phyloP scores from a whole-genome alignment of 92 coral and sea anemone genomes.

The Umimayanthus kanabou region DNA sequence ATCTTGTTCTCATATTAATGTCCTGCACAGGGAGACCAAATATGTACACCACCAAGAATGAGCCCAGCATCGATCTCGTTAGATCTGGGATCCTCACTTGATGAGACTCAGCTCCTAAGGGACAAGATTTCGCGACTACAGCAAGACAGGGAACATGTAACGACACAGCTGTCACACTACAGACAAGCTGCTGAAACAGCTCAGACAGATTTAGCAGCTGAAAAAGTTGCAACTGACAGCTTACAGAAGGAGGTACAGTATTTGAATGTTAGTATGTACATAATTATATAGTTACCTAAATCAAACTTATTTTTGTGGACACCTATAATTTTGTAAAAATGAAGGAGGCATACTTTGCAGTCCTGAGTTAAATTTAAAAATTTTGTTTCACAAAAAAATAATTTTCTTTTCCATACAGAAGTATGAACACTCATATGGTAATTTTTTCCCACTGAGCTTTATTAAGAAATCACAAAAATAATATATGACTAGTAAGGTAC shows the following conservation, averaged over 20 bases:
- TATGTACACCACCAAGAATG: slow-evolving; percentile 53
- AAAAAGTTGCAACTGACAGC: slow-evolving; percentile 80
- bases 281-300: too few relatives aligned
- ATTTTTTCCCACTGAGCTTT: too few relatives aligned
- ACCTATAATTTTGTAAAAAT: background rate
- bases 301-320: too few relatives aligned
- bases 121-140: slow-evolving; percentile 90
- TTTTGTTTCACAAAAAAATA: too few relatives aligned
- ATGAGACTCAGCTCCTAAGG: slow-evolving; percentile 83
- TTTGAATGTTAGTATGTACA: too few relatives aligned
- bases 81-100: slow-evolving; percentile 83
- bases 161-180: slow-evolving; percentile 89
- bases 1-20: background rate
- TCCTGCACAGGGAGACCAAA: slow-evolving; percentile 65
- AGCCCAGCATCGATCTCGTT: slow-evolving; percentile 81
- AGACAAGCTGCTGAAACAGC: slow-evolving; percentile 84
- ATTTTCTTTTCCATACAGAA: background rate
- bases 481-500: too few relatives aligned
- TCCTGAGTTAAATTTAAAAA: background rate
- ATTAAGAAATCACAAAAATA: too few relatives aligned
- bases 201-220: slow-evolving; percentile 94
- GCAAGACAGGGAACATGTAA: slow-evolving; percentile 90
- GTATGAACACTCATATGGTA: background rate
- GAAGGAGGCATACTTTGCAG: background rate
- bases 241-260: slow-evolving; percentile 80